Base-by-base conservation (phyloP, 1,140 invertebrate species). In the Bombyx mandarina region DNA sequence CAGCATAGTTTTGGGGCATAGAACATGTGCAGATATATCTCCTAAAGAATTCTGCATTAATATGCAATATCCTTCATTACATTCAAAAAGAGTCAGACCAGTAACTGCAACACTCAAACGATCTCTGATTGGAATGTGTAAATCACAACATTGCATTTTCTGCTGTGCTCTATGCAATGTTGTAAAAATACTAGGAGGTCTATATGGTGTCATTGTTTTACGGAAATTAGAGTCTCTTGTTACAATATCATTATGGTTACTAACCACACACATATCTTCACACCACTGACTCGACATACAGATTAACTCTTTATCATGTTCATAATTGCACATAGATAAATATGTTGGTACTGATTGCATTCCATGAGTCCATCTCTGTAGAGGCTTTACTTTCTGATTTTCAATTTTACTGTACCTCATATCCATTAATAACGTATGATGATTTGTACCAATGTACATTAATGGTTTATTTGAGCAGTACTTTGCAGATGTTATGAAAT, bases 251-350 rank as follows among this genome's bases (percentile, higher is more conserved):
- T 62, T 65, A 52, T 75, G 73, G 52, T 73, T 82, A 8, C 70
- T 69, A 9, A 84, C 56, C 5, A 87, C 63, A 58, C 80, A 83
- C 68, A 79, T 75, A 61, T 87, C 82, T 45, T 81, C 79, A 62
- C 75, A 79, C 82, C 83, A 85, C 47, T 85, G 83, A 56, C 83
- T 84, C 45, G 71, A 71, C 7, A 87, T 52, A 57, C 73, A 72
- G 3, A 85, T 63, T 7, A 85, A 57, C 52, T 85, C 77, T 47
- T 77, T 80, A 53, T 72, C 69, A 26, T 64, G 64, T 58, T 80
- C 78, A 50, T 73, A 78, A 42, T 69, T 61, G 26, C 70, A 71
- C 7, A 75, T 61, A 0, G 70, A 58, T 12, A 85, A 63, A 49
- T 82, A 85, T n/a, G 71, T 72, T 0, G 82, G 80, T 0, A 65